Base-by-base conservation (phyloP, 2,888 invertebrate species). In the Toxonevra muliebris region DNA sequence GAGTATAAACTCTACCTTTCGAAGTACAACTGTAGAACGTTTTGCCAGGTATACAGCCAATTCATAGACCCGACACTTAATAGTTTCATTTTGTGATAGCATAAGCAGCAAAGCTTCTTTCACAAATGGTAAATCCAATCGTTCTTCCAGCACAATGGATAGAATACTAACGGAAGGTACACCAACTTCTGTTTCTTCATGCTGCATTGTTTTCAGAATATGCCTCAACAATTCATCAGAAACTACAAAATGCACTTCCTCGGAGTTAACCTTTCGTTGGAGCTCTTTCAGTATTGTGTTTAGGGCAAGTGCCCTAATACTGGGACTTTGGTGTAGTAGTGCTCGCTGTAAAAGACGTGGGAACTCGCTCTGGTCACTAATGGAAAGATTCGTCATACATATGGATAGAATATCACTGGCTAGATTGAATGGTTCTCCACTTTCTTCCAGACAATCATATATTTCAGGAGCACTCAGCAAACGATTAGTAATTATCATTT, bases 361-460 rank as follows among this genome's bases (percentile, higher is more conserved):
- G 77, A 91, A 90, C 65, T 88, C 87, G 7, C 17, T 69, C 73
- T 89, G 88, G n/a, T 88, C 88, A 30, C 7, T 30, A 58, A 90
- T 83, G 66, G 87, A 86, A 73, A 92, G 86, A 75, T 89, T 89
- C 11, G 88, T 87, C 81, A 94, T 88, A 76, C 91, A 89, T 69
- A 88, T 83, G 54, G 88, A 86, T 48, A 93, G 83, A 7, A 92
- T 88, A 76, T 91, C 90, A 78, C 90, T 90, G 17, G 90, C 88
- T 66, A 90, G 77, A 68, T 88, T 86, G 77, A 61, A 79, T 80
- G 69, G 54, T 59, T 61, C 64, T 1, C 1, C 19, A n/a, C 86
- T 84, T 68, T 87, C 86, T 77, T 91, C 89, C 43, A 91, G 83
- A 75, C 91, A 92, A 53, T 90, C 88, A 69, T 91, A 88, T 65